Conservation (phyloP, 2,797 vertebrate species). For the Cuniculus paca region DNA sequence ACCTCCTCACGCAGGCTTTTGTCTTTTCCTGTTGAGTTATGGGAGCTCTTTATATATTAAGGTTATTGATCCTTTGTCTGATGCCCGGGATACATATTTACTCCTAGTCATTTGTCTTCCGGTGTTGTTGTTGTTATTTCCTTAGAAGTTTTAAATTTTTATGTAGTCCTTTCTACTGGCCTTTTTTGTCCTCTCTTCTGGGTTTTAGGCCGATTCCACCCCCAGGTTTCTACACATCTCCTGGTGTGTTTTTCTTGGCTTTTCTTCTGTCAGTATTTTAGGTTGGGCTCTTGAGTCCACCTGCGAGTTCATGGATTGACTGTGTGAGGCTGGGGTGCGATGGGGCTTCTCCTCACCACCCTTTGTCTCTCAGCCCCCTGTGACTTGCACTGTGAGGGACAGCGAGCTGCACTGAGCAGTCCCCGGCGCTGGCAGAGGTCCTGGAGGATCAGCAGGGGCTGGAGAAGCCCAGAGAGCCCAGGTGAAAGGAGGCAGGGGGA, state of each 20-base stretch:
- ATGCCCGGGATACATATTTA: not conserved
- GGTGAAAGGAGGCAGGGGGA: not conserved
- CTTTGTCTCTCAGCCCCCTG: not conserved
- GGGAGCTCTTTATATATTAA: conserved; percentile 77
- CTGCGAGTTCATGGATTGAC: not conserved
- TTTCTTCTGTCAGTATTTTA: not conserved
- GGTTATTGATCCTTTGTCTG: not conserved
- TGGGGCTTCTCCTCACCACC: not conserved
- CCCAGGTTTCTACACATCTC: not conserved
- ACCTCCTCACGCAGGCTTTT: not conserved
- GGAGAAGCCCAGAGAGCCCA: not conserved
- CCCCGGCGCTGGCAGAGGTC: not conserved
- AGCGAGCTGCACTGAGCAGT: rapidly evolving
- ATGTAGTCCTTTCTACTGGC: not conserved
- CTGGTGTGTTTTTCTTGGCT: not conserved
- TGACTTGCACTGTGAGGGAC: not conserved
- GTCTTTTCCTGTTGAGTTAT: conserved; percentile 63
- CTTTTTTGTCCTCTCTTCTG: not conserved
- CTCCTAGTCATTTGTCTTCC: not conserved
- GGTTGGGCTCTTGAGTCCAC: not conserved
- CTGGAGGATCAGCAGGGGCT: not conserved
- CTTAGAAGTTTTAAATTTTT: not conserved
- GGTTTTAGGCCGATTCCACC: not conserved
- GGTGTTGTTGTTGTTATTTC: not conserved
- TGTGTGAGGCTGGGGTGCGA: rapidly evolving